These are phyloP conservation scores for Amphiura filiformis DNA, from an alignment of 35 echinoderm and acorn worm genomes.

Conservation along the genomic window DNA sequence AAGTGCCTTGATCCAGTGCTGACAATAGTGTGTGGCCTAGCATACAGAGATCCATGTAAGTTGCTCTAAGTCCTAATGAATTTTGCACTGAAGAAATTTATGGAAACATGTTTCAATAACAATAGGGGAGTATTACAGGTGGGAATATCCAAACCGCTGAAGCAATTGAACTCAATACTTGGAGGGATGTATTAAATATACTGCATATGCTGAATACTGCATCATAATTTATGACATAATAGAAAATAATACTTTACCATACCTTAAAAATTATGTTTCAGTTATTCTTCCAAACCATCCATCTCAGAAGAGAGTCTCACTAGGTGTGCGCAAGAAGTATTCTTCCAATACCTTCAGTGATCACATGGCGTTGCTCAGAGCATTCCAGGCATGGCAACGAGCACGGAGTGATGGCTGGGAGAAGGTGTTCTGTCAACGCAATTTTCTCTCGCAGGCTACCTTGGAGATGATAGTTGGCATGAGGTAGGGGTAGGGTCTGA, in stretches of 20 bases:
- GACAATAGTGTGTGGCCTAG: constrained; percentile 87
- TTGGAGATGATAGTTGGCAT: constrained; percentile 99
- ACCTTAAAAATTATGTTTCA: too few species aligned
- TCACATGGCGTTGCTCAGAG: constrained; percentile 93
- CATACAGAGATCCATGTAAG: constrained; percentile 99
- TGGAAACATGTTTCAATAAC: not conserved
- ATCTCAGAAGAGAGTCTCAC: constrained; percentile 73
- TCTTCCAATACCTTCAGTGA: constrained; percentile 90
- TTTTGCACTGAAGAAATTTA: not conserved
- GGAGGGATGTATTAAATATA: not conserved
- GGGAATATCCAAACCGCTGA: not conserved
- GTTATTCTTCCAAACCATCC: constrained; percentile 88
- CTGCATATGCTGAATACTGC: too few species aligned
- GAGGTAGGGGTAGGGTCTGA: constrained; percentile 47
- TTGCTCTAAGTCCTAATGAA: not conserved
- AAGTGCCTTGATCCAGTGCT: constrained; percentile 98
- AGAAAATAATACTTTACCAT: too few species aligned
- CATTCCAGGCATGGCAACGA: constrained; percentile 97
- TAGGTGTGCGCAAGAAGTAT: constrained; percentile 81
- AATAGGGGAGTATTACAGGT: not conserved
- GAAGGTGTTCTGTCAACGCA: constrained; percentile 76
- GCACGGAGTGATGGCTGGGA: constrained; percentile 92
- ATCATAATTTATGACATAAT: too few species aligned
- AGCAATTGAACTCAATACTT: too few species aligned
- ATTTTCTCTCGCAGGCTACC: constrained; percentile 85